Evolutionary conservation across 2,113 vertebrate species (phyloP).

Genomic region (Pteronura brasiliensis): DNA sequence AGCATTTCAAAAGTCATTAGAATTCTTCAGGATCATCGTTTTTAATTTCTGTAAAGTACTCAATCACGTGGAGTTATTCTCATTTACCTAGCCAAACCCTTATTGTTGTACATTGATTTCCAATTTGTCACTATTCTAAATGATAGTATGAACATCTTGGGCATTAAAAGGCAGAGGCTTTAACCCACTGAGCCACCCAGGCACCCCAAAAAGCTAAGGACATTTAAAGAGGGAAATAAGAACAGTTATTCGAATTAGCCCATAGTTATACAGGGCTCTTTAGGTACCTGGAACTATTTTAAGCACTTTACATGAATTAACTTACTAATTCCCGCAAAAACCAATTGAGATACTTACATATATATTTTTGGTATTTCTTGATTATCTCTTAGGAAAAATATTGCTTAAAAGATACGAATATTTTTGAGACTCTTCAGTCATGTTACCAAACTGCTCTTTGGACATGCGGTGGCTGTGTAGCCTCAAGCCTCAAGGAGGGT

Average conservation of each 20-base stretch:
- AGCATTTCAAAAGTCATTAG: neutral
- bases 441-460: neutral
- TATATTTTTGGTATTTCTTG: neutral
- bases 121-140: neutral
- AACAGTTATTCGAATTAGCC: neutral
- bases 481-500: neutral
- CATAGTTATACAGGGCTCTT: neutral
- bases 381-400: neutral
- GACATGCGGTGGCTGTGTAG: neutral
- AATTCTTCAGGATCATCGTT: constrained; percentile 9
- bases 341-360: neutral
- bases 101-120: neutral
- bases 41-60: constrained; percentile 16
- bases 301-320: neutral
- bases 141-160: neutral
- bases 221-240: neutral
- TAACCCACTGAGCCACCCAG: neutral
- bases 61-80: neutral
- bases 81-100: neutral
- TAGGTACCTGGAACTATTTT: neutral
- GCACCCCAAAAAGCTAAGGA: neutral
- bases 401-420: neutral
- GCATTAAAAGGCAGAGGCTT: neutral
- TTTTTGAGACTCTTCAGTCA: neutral
- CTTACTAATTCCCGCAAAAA: neutral